A percentile compares a stretch with the other conserved stretches of the same genome.
Evolutionary conservation across 2,113 vertebrate genomes (phyloP).

Genomic region (Acanthisitta chloris): DNA sequence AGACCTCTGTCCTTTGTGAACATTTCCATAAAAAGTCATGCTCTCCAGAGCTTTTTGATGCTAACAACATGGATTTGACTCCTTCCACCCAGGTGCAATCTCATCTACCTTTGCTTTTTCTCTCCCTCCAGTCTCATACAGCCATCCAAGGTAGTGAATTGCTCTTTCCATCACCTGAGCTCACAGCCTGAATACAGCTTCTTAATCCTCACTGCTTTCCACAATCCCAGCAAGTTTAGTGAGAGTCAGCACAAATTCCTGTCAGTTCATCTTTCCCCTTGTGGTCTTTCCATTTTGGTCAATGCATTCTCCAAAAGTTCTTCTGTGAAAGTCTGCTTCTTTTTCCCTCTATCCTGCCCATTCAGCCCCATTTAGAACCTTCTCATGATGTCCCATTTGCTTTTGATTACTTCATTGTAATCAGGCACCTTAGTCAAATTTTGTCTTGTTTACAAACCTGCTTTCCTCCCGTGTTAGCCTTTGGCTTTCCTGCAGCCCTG

Average conservation of each 20-base stretch:
- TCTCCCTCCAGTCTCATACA: background rate
- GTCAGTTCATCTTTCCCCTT: background rate
- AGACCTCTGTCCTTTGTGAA: too few species aligned
- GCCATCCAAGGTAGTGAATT: background rate
- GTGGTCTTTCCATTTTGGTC: background rate
- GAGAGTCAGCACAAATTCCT: background rate
- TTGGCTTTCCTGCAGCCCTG: background rate
- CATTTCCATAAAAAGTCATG: background rate
- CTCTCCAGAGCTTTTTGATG: background rate
- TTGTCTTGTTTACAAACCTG: background rate
- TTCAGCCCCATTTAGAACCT: background rate
- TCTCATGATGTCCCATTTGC: background rate
- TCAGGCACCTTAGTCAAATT: background rate
- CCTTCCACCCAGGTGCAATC: background rate
- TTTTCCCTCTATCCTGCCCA: background rate
- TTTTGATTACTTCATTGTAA: background rate
- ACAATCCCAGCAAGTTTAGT: rapidly evolving
- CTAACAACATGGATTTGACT: background rate
- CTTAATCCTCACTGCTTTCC: background rate
- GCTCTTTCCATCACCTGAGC: background rate
- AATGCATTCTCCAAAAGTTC: background rate
- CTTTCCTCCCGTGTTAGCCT: background rate
- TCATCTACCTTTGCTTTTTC: background rate
- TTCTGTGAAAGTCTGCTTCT: background rate
- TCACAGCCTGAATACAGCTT: background rate